Evolutionary conservation across 2,888 invertebrate genomes (phyloP), one percentile per base, ranked within the genome.

Genomic region (Congeria kusceri): DNA sequence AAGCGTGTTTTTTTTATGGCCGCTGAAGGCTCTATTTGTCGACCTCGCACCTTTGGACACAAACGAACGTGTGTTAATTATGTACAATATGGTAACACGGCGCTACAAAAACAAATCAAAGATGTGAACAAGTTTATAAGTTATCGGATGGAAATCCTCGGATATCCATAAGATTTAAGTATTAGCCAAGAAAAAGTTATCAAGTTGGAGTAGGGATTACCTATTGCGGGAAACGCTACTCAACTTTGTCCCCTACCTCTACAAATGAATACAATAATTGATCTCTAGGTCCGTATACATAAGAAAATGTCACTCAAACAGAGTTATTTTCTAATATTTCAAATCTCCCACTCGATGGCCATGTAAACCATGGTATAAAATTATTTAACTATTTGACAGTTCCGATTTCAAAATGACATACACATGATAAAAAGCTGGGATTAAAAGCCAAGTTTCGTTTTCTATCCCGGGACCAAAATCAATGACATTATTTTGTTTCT

Each of bases 401-500:
- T 65, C 25, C 62, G 67, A 62, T 67, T 75, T 75, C 56, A n/a
- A 46, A 67, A 57, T 80, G 80, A 77, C 80, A 80, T 62, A 49
- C 61, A 56, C 29, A 76, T 80, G 80, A 80, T 80, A 77, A 80
- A 80, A 76, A 73, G 80, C 76, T 25, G 29, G 76, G 80, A 72
- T 80, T 80, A 80, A 49, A 39, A 56, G 73, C 29, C 62, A 76
- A 80, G 64, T 80, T 80, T 77, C 71, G 64, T 76, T 80, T 80
- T 80, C 76, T 61, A 49, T 62, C 72, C 65, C 23, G 59, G 63
- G 65, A 28, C 56, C 65, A 64, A 69, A 69, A 80, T 80, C 80
- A 80, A 76, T 80, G 65, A 53, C 64, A 80, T 80, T 80, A 76
- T 76, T 80, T 73, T 73, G 80, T 80, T 76, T 73, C 80, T 69